Conservation (phyloP, 2,888 invertebrate species). For the Amblyteles armatorius region DNA sequence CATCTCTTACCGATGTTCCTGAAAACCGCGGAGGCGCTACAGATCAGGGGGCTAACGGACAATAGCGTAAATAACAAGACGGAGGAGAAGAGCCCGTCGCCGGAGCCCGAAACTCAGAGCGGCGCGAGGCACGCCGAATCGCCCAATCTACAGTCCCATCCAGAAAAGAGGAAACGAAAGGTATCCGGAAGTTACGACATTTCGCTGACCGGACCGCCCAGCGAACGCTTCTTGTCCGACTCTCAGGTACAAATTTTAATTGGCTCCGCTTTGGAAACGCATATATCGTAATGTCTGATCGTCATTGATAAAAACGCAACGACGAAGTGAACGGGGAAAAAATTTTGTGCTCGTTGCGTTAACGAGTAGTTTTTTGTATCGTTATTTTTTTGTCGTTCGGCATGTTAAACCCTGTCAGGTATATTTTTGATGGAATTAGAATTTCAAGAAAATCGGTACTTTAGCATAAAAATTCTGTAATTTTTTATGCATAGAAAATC, state of each 20-base stretch:
- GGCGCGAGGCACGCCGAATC: slow-evolving; percentile 80
- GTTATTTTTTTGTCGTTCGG: too few relatives aligned
- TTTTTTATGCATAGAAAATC: too few relatives aligned
- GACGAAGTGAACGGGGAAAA: too few relatives aligned
- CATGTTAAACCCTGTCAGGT: too few relatives aligned
- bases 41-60: slow-evolving; percentile 95
- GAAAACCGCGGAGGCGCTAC: slow-evolving; percentile 96
- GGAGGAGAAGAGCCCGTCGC: slow-evolving; percentile 78
- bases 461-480: too few relatives aligned
- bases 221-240: slow-evolving; percentile 89
- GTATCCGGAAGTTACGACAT: slow-evolving; percentile 89
- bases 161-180: slow-evolving; percentile 88
- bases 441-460: too few relatives aligned
- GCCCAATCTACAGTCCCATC: slow-evolving; percentile 79
- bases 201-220: slow-evolving; percentile 87
- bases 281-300: too few relatives aligned
- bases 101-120: slow-evolving; percentile 80
- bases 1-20: slow-evolving; percentile 95
- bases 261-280: background rate
- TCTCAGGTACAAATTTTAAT: slow-evolving; percentile 86
- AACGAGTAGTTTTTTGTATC: too few relatives aligned
- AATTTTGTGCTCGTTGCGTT: too few relatives aligned
- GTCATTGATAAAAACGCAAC: too few relatives aligned
- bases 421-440: too few relatives aligned
- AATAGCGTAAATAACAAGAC: slow-evolving; percentile 88